Percentiles rank a stretch among this genome's conserved stretches.
These are phyloP conservation scores for Uropetala carovei DNA, from an alignment of 2,888 invertebrate genomes.

Conservation along the genomic window DNA sequence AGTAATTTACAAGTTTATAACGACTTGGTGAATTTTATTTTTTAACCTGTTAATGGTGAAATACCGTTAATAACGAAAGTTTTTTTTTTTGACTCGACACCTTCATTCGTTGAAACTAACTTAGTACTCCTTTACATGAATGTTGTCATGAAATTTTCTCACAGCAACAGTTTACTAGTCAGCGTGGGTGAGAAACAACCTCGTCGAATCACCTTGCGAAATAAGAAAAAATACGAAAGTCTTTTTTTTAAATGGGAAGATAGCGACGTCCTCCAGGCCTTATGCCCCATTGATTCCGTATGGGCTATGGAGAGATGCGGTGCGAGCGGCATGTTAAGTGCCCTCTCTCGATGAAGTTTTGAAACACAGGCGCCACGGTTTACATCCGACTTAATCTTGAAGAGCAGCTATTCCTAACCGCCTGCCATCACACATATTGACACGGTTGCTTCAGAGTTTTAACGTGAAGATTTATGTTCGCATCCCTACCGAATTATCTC, in stretches of 20 bases:
- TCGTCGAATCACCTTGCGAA: background rate
- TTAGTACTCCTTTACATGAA: background rate
- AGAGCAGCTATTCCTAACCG: no score
- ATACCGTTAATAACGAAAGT: no score
- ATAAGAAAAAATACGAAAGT: background rate
- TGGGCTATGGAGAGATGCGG: background rate
- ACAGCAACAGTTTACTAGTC: background rate
- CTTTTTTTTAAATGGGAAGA: background rate
- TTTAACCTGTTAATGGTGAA: no score
- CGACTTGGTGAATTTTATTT: no score
- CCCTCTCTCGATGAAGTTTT: background rate
- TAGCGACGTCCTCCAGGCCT: conserved; percentile 10
- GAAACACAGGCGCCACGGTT: background rate
- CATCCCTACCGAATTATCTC: no score
- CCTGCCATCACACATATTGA: no score
- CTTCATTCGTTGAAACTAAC: no score
- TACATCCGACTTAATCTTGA: no score
- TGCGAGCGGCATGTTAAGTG: background rate
- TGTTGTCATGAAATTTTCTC: background rate
- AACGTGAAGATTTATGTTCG: no score
- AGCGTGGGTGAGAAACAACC: background rate
- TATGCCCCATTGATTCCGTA: conserved; percentile 7
- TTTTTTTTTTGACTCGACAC: no score
- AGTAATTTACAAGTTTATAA: no score
- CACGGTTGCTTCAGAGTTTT: no score